Evolutionary conservation across 2,797 vertebrate species (phyloP).

Genomic region (Micropoecilia bifurca): DNA sequence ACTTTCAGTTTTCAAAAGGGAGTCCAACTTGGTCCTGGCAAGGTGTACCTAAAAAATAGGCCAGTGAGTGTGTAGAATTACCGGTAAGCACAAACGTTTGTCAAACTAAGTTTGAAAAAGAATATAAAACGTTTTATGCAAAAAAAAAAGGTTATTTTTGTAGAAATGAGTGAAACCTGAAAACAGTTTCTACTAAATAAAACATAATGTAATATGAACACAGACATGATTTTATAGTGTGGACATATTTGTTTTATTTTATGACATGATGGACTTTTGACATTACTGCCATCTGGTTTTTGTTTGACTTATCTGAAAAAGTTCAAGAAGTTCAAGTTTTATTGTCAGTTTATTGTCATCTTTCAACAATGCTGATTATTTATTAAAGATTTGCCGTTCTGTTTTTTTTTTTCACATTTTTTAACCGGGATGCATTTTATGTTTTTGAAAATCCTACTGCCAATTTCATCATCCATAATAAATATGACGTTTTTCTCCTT

Average conservation of each 20-base stretch:
- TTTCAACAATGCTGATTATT: background rate
- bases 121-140: background rate
- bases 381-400: background rate
- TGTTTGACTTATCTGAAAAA: background rate
- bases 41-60: background rate
- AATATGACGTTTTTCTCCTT: background rate
- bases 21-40: background rate
- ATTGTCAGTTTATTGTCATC: background rate
- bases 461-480: background rate
- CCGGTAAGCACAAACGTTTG: background rate
- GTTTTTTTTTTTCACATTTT: background rate
- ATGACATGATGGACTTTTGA: background rate
- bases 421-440: background rate
- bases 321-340: background rate
- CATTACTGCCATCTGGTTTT: background rate
- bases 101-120: background rate
- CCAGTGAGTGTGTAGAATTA: background rate
- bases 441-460: background rate
- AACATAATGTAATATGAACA: background rate
- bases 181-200: background rate
- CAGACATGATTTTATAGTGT: background rate
- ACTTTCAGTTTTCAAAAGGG: background rate
- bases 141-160: background rate
- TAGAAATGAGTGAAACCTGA: background rate
- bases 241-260: background rate